phyloP scores from a whole-genome alignment of 2,113 vertebrate genomes.

The Gambusia affinis region DNA sequence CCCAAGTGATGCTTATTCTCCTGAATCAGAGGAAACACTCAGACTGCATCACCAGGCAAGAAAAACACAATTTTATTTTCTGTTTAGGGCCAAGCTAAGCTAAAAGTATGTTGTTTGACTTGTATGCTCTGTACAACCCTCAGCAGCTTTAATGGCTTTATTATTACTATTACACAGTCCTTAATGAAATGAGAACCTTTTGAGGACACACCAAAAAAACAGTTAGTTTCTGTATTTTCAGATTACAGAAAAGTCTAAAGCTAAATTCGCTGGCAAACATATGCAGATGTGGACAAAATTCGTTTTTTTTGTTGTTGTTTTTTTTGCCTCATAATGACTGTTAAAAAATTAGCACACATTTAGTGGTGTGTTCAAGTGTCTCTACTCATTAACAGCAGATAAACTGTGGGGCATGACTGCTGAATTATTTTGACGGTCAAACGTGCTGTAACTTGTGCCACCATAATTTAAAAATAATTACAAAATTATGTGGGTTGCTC shows the following conservation, averaged over 20 bases:
- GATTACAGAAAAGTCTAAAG: neutral
- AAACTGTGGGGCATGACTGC: neutral
- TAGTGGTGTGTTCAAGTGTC: neutral
- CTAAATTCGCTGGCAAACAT: neutral
- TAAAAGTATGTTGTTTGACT: too few species aligned
- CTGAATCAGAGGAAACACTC: too few species aligned
- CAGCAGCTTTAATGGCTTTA: too few species aligned
- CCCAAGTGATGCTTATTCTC: too few species aligned
- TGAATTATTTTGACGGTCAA: neutral
- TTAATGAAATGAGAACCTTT: neutral
- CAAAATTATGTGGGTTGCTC: slow-evolving; percentile 3
- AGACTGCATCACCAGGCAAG: too few species aligned
- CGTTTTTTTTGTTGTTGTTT: neutral
- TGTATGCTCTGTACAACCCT: too few species aligned
- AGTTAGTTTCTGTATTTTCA: neutral
- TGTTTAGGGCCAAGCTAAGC: too few species aligned
- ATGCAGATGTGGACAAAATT: neutral
- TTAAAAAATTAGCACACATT: neutral
- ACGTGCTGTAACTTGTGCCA: neutral
- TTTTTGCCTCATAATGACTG: neutral
- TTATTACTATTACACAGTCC: neutral
- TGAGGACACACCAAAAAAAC: neutral
- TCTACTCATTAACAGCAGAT: neutral
- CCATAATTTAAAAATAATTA: slow-evolving; percentile 2
- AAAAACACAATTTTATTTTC: too few species aligned